Evolutionary conservation across 2,113 vertebrate genomes (phyloP).

Genomic region (Thunnus thynnus): DNA sequence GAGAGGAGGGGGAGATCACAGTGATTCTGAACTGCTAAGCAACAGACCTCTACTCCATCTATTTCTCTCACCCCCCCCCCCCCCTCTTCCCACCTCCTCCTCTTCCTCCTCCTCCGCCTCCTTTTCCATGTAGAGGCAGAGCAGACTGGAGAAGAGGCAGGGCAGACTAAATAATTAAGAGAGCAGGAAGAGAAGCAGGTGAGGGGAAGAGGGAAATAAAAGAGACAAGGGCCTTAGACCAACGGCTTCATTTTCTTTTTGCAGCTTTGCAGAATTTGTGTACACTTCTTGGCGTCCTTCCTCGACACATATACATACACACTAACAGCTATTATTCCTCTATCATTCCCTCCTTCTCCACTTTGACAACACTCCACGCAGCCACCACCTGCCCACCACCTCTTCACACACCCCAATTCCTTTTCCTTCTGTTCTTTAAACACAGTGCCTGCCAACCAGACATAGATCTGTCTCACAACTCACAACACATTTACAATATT

Average conservation of each 20-base stretch:
- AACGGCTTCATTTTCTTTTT: constrained; percentile 40
- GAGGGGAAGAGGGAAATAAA: constrained; percentile 64
- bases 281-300: constrained; percentile 33
- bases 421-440: constrained; percentile 58
- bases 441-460: constrained; percentile 39
- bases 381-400: constrained; percentile 35
- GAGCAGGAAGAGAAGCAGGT: constrained; percentile 68
- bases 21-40: constrained; percentile 67
- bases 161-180: constrained; percentile 83
- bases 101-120: constrained; percentile 55
- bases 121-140: constrained; percentile 59
- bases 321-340: constrained; percentile 52
- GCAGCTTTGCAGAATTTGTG: constrained; percentile 35
- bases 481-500: constrained; percentile 53
- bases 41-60: constrained; percentile 63
- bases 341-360: constrained; percentile 33
- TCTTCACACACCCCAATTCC: constrained; percentile 34
- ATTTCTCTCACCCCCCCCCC: constrained; percentile 18
- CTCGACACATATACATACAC: constrained; percentile 10
- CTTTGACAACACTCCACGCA: constrained; percentile 40
- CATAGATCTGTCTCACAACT: constrained; percentile 36
- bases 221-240: constrained; percentile 42
- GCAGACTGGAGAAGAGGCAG: constrained; percentile 69
- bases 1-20: constrained; percentile 42
- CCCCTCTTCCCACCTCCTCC: constrained; percentile 25